Evolutionary conservation across 2,888 invertebrate genomes (phyloP).

Genomic region (Drymonia ruficornis): DNA sequence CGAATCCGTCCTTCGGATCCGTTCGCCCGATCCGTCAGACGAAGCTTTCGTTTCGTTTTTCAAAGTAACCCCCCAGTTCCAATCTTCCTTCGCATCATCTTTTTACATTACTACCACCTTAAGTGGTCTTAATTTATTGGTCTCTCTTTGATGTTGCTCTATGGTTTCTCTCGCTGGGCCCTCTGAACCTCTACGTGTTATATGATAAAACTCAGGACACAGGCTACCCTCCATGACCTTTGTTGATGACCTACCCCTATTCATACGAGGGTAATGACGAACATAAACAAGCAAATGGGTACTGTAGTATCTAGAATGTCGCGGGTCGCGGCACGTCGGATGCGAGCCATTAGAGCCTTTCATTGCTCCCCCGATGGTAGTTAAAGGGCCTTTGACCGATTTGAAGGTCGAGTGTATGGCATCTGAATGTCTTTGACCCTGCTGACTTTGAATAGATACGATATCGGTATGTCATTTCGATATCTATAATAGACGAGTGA

Average conservation of each 20-base stretch:
- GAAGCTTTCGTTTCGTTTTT: no score
- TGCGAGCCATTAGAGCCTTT: conserved; percentile 35
- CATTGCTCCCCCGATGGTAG: conserved; percentile 24
- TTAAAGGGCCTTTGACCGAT: conserved; percentile 21
- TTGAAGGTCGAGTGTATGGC: conserved; percentile 18
- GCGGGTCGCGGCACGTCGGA: conserved; percentile 22
- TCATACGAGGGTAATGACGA: conserved; percentile 8
- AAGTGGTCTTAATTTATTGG: no score
- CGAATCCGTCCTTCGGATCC: no score
- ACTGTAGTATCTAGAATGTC: conserved; percentile 1
- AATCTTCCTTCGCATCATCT: no score
- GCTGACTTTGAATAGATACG: conserved; percentile 6
- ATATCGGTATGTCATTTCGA: background rate
- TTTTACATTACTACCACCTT: no score
- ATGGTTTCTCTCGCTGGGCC: no score
- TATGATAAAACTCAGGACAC: background rate
- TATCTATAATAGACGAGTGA: background rate
- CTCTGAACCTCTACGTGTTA: no score
- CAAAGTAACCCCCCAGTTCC: no score
- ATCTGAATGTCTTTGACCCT: conserved; percentile 6
- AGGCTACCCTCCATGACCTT: background rate
- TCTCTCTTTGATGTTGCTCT: no score
- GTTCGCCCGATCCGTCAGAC: no score
- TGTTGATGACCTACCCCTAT: background rate
- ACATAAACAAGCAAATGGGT: conserved; percentile 5